phyloP scores from a whole-genome alignment of 2,888 invertebrate genomes.

The Polymixis flavicincta region DNA sequence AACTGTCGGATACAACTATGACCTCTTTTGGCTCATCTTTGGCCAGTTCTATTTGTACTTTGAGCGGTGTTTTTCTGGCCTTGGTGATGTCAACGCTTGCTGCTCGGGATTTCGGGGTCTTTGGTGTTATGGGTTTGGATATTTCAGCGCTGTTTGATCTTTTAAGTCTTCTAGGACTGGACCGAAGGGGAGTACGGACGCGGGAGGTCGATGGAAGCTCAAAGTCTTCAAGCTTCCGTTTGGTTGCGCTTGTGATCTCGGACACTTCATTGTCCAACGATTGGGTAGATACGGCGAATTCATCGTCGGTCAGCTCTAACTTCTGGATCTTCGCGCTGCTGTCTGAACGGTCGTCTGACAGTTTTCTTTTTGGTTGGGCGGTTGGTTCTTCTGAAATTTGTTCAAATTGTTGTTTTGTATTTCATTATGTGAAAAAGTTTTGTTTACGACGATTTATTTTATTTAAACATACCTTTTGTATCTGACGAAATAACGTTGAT shows the following conservation, averaged over 20 bases:
- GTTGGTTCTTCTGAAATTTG: slow-evolving; percentile 75
- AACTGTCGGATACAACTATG: slow-evolving; percentile 67
- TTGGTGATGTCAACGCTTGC: slow-evolving; percentile 83
- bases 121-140: slow-evolving; percentile 79
- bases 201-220: slow-evolving; percentile 80
- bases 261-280: slow-evolving; percentile 84
- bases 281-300: slow-evolving; percentile 76
- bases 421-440: background rate
- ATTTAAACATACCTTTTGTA: slow-evolving; percentile 68
- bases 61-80: slow-evolving; percentile 75
- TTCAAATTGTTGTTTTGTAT: background rate
- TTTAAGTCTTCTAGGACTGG: slow-evolving; percentile 83
- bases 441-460: background rate
- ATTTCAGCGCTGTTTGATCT: slow-evolving; percentile 85
- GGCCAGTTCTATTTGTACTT: slow-evolving; percentile 66
- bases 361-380: slow-evolving; percentile 80
- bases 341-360: slow-evolving; percentile 76
- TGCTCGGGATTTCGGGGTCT: slow-evolving; percentile 81
- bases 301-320: slow-evolving; percentile 76
- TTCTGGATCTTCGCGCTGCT: slow-evolving; percentile 82
- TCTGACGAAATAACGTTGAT: slow-evolving; percentile 50
- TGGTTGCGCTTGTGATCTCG: slow-evolving; percentile 76
- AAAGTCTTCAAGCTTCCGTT: slow-evolving; percentile 73
- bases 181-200: slow-evolving; percentile 77
- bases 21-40: slow-evolving; percentile 66